Conservation (phyloP, 2,888 invertebrate species). For the Poecilus cupreus region DNA sequence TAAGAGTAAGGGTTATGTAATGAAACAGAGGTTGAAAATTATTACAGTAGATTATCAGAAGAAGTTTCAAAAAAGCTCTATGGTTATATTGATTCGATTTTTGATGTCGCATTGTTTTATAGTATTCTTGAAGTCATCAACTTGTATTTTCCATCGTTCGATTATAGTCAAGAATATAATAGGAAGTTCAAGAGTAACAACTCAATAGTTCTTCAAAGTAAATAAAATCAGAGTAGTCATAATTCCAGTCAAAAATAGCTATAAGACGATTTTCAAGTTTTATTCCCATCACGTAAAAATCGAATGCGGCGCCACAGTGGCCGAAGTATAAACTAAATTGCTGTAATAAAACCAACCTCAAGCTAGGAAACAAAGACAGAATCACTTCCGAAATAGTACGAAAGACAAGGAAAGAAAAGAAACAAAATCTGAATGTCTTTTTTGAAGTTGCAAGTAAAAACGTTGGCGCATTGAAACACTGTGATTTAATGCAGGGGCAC, state of each 20-base stretch:
- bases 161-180: neutral
- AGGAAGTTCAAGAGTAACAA: conserved; percentile 25
- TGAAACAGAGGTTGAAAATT: too few relatives aligned
- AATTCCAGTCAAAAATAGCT: conserved; percentile 50
- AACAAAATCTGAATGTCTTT: conserved; percentile 53
- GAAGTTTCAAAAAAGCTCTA: too few relatives aligned
- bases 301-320: conserved; percentile 57
- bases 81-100: too few relatives aligned
- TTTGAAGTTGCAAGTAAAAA: conserved; percentile 44
- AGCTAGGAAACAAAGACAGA: conserved; percentile 26
- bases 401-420: neutral
- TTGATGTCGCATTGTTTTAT: too few relatives aligned
- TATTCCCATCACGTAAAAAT: conserved; percentile 58
- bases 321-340: conserved; percentile 54
- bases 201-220: neutral
- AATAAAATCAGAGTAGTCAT: conserved; percentile 32
- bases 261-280: conserved; percentile 56
- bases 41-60: too few relatives aligned
- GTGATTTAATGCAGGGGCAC: conserved; percentile 51
- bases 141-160: too few relatives aligned
- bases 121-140: too few relatives aligned
- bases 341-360: conserved; percentile 54
- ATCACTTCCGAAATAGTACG: neutral
- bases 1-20: too few relatives aligned
- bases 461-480: conserved; percentile 42